Evolutionary conservation across 2,888 invertebrate genomes (phyloP).

Genomic region (Chrysolina americana): DNA sequence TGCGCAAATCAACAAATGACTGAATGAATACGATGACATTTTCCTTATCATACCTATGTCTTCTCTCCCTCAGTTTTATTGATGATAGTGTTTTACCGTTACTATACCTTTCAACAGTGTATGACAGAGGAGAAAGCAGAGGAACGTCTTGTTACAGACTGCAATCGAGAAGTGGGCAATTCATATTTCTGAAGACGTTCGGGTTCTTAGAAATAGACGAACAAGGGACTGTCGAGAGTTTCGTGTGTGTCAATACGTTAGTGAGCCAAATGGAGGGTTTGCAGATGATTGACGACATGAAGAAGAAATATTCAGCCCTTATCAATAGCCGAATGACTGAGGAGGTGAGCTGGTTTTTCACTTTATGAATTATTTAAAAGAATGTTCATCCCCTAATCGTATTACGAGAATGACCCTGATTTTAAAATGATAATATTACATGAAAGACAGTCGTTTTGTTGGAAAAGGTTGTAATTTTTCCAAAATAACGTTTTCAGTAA

Average conservation of each 20-base stretch:
- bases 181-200: slow-evolving; percentile 86
- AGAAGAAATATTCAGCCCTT: slow-evolving; percentile 82
- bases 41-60: too few species aligned
- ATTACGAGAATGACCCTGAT: too few species aligned
- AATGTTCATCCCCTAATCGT: neutral
- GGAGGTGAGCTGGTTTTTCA: neutral
- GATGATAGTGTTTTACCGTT: neutral
- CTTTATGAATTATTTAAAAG: neutral
- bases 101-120: slow-evolving; percentile 75
- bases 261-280: slow-evolving; percentile 82
- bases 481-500: too few species aligned
- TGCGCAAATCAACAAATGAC: too few species aligned
- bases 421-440: too few species aligned
- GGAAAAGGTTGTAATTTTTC: too few species aligned
- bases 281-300: slow-evolving; percentile 84
- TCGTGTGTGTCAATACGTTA: slow-evolving; percentile 88
- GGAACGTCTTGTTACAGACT: slow-evolving; percentile 91
- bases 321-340: slow-evolving; percentile 53
- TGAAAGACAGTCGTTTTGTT: too few species aligned
- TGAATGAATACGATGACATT: too few species aligned
- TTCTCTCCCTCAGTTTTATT: too few species aligned
- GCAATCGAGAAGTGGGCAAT: slow-evolving; percentile 85
- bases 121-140: slow-evolving; percentile 85
- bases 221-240: slow-evolving; percentile 85
- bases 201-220: slow-evolving; percentile 89